Evolutionary conservation across 2,797 vertebrate species (phyloP).

Genomic region (Glyptemys insculpta): DNA sequence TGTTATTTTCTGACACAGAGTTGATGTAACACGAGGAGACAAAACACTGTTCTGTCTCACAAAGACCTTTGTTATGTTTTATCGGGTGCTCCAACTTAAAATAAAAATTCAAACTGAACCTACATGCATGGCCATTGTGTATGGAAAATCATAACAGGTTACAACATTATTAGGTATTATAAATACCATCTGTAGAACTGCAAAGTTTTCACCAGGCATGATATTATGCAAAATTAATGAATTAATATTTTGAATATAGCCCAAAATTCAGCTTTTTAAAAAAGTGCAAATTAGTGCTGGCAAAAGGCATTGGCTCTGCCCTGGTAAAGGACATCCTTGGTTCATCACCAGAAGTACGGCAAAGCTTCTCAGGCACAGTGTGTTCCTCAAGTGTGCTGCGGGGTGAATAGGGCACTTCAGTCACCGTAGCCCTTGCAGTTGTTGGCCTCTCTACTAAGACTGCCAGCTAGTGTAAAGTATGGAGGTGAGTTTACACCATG

Average conservation of each 20-base stretch:
- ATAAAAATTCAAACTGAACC: background rate
- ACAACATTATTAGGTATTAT: background rate
- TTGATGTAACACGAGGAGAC: background rate
- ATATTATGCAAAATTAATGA: too few species aligned
- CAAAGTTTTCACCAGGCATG: background rate
- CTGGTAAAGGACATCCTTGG: too few species aligned
- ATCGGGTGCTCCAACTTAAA: background rate
- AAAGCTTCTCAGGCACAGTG: background rate
- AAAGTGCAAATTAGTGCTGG: background rate
- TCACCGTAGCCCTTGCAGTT: too few species aligned
- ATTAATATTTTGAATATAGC: background rate
- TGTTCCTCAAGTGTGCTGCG: too few species aligned
- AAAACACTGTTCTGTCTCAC: background rate
- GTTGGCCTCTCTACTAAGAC: too few species aligned
- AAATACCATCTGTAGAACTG: background rate
- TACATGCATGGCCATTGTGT: background rate
- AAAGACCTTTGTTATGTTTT: background rate
- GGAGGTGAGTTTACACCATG: too few species aligned
- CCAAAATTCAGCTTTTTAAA: background rate
- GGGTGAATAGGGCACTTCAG: too few species aligned
- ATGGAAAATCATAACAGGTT: background rate
- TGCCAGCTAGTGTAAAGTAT: too few species aligned
- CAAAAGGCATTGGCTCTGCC: background rate
- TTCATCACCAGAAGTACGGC: background rate
- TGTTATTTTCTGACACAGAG: background rate